These are phyloP conservation scores for Pitangus sulphuratus DNA, from an alignment of 2,797 vertebrate species.

Conservation along the genomic window DNA sequence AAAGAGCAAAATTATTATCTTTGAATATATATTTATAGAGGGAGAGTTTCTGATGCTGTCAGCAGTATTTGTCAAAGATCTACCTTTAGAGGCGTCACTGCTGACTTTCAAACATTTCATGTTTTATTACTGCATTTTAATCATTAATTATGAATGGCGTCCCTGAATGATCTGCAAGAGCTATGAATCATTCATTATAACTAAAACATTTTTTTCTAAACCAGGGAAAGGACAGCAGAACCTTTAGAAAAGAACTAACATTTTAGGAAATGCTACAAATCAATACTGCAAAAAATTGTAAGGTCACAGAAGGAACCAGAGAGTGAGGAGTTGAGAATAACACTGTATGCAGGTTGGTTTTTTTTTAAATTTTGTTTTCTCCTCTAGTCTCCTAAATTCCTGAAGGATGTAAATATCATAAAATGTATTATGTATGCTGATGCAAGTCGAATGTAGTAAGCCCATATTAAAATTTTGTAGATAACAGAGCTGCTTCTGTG, in stretches of 20 bases:
- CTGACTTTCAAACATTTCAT: constrained; percentile 20
- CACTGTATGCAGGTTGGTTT: background rate
- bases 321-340: background rate
- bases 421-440: background rate
- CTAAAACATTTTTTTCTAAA: background rate
- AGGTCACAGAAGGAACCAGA: background rate
- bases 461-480: background rate
- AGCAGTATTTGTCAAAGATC: constrained; percentile 1
- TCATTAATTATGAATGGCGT: constrained; percentile 34
- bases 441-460: background rate
- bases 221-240: background rate
- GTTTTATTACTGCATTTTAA: constrained; percentile 31
- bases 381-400: background rate
- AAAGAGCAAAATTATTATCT: background rate
- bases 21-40: background rate
- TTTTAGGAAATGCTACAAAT: background rate
- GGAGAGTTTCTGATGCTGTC: background rate
- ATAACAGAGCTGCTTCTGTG: background rate
- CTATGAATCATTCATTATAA: constrained; percentile 43
- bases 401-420: background rate
- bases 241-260: background rate
- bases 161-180: constrained; percentile 10
- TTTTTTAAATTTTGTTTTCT: background rate
- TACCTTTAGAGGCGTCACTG: constrained; percentile 7
- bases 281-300: background rate